phyloP scores from a whole-genome alignment of 1,140 invertebrate species.

The Panulirus ornatus region DNA sequence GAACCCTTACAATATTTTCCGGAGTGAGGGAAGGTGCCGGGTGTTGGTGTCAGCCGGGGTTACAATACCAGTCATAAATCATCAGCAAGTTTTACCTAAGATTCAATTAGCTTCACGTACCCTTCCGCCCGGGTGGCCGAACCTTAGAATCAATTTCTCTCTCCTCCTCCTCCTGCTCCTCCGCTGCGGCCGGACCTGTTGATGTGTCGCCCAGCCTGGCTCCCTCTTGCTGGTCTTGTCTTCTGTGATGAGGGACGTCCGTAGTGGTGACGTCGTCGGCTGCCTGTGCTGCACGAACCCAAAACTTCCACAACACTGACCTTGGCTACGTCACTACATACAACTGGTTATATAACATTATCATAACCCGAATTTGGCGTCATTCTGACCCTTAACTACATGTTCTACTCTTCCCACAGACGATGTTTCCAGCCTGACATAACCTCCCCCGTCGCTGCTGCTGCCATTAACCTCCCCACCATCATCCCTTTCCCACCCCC shows the following conservation, averaged over 20 bases:
- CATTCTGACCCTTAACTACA: no score
- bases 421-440: background rate
- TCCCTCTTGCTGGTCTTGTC: background rate
- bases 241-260: background rate
- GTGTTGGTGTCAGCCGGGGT: constrained; percentile 29
- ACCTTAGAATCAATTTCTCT: background rate
- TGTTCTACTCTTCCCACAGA: background rate
- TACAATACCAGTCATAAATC: constrained; percentile 36
- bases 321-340: no score
- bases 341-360: no score
- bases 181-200: background rate
- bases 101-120: constrained; percentile 3
- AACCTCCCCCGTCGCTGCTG: background rate
- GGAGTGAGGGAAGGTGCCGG: background rate
- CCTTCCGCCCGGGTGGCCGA: background rate
- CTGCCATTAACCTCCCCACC: constrained; percentile 35
- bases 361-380: no score
- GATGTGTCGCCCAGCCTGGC: background rate
- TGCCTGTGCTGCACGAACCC: no score
- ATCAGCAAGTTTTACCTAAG: constrained; percentile 17
- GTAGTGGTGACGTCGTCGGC: no score
- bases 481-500: background rate
- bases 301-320: no score
- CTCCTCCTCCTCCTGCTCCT: background rate
- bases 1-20: no score